Conservation (phyloP, 92 coral and sea anemone species). For the Epizoanthus fatuus region DNA sequence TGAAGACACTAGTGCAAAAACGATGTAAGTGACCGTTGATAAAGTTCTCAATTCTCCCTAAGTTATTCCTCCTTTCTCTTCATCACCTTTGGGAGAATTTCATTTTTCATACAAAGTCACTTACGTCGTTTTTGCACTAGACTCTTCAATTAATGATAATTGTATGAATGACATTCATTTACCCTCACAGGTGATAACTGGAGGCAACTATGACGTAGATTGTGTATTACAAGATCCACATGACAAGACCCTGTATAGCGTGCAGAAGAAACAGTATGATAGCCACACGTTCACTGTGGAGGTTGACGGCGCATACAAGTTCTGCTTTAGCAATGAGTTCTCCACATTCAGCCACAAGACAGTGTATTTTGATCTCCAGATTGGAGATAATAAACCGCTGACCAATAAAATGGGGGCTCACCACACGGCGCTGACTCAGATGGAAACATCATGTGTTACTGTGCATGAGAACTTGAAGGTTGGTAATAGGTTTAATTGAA, state of each 20-base stretch:
- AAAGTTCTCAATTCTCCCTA: too few relatives aligned
- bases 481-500: too few relatives aligned
- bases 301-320: slow-evolving; percentile 87
- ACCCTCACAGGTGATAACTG: slow-evolving; percentile 88
- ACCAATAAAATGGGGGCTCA: slow-evolving; percentile 86
- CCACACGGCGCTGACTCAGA: slow-evolving; percentile 95
- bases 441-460: slow-evolving; percentile 94
- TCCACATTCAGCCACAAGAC: slow-evolving; percentile 99
- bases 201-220: slow-evolving; percentile 99
- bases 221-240: slow-evolving; percentile 83
- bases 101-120: too few relatives aligned
- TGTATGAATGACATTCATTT: not conserved
- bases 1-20: too few relatives aligned
- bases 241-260: slow-evolving; percentile 82
- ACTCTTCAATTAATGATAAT: too few relatives aligned
- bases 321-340: slow-evolving; percentile 99
- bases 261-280: slow-evolving; percentile 98
- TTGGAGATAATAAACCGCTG: slow-evolving; percentile 91
- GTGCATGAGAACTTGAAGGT: slow-evolving; percentile 98
- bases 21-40: too few relatives aligned
- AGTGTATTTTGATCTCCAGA: slow-evolving; percentile 98
- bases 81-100: too few relatives aligned
- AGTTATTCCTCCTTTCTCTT: too few relatives aligned
- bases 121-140: too few relatives aligned
- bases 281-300: slow-evolving; percentile 89